Evolutionary conservation across 2,113 vertebrate genomes (phyloP).

Genomic region (Coregonus clupeaformis): DNA sequence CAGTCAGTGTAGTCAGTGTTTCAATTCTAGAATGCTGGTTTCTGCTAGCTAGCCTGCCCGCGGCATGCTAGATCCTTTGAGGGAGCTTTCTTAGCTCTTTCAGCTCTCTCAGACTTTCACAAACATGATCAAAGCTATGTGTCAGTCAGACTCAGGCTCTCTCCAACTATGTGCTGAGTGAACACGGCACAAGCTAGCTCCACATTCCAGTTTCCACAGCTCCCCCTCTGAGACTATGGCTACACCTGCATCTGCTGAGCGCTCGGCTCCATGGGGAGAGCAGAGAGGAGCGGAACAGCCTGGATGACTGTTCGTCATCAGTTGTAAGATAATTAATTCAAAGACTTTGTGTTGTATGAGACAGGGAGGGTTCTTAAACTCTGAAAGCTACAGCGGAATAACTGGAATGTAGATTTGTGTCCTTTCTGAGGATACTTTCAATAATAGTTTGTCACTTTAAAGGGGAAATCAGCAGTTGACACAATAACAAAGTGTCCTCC

Average conservation of each 20-base stretch:
- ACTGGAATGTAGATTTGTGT: too few species aligned
- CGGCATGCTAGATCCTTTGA: background rate
- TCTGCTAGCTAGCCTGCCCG: background rate
- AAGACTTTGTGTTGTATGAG: slow-evolving; percentile 10
- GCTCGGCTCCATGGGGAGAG: background rate
- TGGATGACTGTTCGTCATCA: background rate
- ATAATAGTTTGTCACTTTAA: too few species aligned
- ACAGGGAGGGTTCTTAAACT: slow-evolving; percentile 12
- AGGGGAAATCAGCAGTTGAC: too few species aligned
- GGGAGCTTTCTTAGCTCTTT: background rate
- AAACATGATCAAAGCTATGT: background rate
- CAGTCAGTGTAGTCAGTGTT: background rate
- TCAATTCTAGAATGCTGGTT: background rate
- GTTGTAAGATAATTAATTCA: slow-evolving; percentile 21
- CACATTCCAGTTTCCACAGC: background rate
- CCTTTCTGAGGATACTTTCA: too few species aligned
- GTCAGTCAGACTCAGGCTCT: background rate
- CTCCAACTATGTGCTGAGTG: background rate
- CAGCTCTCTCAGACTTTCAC: background rate
- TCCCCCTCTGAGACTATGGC: background rate
- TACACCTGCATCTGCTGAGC: background rate
- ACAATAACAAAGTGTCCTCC: too few species aligned
- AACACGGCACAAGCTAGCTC: background rate
- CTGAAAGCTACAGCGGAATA: background rate
- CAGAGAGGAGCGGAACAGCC: background rate